These are phyloP conservation scores for Augochlorella aurata DNA, from an alignment of 2,888 invertebrate species.

Conservation along the genomic window DNA sequence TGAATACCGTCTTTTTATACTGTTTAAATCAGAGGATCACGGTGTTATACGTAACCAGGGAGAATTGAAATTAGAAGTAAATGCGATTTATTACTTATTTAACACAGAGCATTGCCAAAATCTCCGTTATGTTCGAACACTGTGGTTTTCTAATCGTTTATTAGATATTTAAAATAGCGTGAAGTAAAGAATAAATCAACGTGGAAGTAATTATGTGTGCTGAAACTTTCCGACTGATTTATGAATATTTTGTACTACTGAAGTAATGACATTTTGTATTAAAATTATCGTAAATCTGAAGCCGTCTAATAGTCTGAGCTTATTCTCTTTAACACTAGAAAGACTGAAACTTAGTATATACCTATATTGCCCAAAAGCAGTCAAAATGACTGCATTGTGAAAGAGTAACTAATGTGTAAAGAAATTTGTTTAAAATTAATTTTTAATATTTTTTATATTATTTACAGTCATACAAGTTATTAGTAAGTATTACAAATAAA, in stretches of 20 bases:
- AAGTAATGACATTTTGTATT: conserved; percentile 32
- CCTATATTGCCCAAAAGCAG: too few species aligned
- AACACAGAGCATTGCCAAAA: background rate
- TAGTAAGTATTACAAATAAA: too few species aligned
- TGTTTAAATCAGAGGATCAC: background rate
- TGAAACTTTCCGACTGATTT: conserved; percentile 12
- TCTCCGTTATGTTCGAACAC: background rate
- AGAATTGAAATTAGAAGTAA: background rate
- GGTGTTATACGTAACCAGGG: background rate
- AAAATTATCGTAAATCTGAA: background rate
- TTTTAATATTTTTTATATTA: too few species aligned
- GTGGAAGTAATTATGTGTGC: background rate
- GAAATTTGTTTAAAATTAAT: too few species aligned
- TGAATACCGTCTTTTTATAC: background rate
- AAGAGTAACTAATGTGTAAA: too few species aligned
- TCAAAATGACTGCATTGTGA: too few species aligned
- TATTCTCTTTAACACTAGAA: background rate
- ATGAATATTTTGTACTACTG: conserved; percentile 20
- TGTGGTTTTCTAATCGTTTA: background rate
- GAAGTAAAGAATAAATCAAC: background rate
- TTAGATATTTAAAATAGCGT: conserved; percentile 1
- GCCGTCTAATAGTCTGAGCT: background rate
- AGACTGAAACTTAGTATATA: too few species aligned
- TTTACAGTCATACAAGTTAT: too few species aligned
- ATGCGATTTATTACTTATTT: background rate